Percentiles rank a stretch among this genome's conserved stretches.
phyloP scores from a whole-genome alignment of 2,797 vertebrate genomes.

The Cyclura pinguis region DNA sequence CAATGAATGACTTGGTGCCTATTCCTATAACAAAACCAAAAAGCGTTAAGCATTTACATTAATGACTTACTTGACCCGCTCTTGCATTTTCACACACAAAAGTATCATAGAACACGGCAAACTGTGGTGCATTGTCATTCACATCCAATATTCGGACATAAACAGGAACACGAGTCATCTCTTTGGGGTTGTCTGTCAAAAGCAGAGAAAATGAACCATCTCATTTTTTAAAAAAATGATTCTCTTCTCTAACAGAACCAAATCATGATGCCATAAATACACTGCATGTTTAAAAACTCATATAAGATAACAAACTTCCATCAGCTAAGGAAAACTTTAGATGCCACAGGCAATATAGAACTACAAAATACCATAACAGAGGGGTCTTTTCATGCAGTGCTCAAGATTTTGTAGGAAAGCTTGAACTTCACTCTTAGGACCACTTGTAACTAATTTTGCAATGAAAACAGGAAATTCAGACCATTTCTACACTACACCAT shows the following conservation, averaged over 20 bases:
- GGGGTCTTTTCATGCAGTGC: neutral
- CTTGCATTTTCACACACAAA: conserved; percentile 98
- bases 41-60: conserved; percentile 22
- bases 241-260: neutral
- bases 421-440: neutral
- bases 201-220: conserved; percentile 41
- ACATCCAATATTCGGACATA: conserved; percentile 96
- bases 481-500: too few species aligned
- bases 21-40: neutral
- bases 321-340: neutral
- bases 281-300: neutral
- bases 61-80: conserved; percentile 89
- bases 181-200: conserved; percentile 90
- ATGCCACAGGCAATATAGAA: neutral
- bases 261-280: neutral
- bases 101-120: conserved; percentile 96
- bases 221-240: neutral
- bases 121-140: conserved; percentile 97
- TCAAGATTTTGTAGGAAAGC: neutral
- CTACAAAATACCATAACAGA: neutral
- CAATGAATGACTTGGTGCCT: conserved; percentile 4
- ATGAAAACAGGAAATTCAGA: too few species aligned
- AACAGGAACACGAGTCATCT: conserved; percentile 91
- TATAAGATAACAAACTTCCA: neutral
- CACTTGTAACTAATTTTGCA: neutral